Percentiles rank a stretch among this genome's conserved stretches.
Evolutionary conservation across 2,888 invertebrate genomes (phyloP).

Genomic region (Ethmia dodecea): DNA sequence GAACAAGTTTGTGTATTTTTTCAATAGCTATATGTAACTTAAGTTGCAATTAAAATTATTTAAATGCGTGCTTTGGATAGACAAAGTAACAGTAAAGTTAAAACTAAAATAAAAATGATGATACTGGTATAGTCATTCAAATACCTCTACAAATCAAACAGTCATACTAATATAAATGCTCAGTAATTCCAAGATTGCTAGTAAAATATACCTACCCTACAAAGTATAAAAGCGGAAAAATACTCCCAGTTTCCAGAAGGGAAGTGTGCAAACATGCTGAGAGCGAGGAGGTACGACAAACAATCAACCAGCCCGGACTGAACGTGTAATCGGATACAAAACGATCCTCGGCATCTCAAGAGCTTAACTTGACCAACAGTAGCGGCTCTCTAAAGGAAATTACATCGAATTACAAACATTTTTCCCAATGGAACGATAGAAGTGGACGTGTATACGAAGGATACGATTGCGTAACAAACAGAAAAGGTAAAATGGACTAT

Average conservation of each 20-base stretch:
- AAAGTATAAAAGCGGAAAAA: no score
- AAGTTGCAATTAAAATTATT: constrained; percentile 12
- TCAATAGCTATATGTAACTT: constrained; percentile 9
- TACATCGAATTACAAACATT: constrained; percentile 45
- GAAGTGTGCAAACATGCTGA: constrained; percentile 52
- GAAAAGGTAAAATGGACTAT: constrained; percentile 6
- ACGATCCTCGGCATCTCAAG: constrained; percentile 45
- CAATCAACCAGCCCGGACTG: constrained; percentile 44
- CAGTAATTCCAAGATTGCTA: neutral
- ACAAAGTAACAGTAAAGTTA: neutral
- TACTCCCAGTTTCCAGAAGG: constrained; percentile 39
- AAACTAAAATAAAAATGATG: neutral
- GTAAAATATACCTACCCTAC: neutral
- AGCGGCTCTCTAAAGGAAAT: constrained; percentile 41
- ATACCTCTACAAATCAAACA: neutral
- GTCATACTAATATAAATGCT: no score
- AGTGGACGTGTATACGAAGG: constrained; percentile 21
- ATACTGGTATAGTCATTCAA: neutral
- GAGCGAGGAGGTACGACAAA: constrained; percentile 40
- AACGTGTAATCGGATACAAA: constrained; percentile 64
- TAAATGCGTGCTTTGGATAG: constrained; percentile 5
- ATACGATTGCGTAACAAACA: constrained; percentile 7
- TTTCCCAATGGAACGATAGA: constrained; percentile 33
- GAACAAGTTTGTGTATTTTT: constrained; percentile 12
- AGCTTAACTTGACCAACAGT: constrained; percentile 37